Base-by-base conservation (phyloP, 2,888 invertebrate species). In the Brassicogethes aeneus region DNA sequence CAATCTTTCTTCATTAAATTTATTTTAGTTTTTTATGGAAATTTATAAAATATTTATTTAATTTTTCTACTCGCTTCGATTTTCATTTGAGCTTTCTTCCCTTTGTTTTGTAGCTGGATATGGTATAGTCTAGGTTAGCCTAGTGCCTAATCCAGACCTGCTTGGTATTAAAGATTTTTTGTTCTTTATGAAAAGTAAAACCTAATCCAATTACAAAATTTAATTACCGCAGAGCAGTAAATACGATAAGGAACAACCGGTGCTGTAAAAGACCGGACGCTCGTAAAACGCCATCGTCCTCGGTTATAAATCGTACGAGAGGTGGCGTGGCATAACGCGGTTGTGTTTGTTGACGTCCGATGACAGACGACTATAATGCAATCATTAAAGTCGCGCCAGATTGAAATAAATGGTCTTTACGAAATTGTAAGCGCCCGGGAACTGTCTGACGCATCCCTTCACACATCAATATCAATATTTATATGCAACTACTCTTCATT, bases 401-500 rank as follows among this genome's bases (percentile, higher is more conserved):
- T 72, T 71, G 71, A 71, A 70, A 71, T 66, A 71, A 72, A 72
- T 71, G 69, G 65, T 57, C 58, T 56, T 45, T 53, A 51, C 54
- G 51, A 56, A 56, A 56, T 55, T 55, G 56, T 54, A 51, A 56
- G 51, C 52, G 51, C 52, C 56, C 47, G 71, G 69, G 70, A 71
- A 70, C 66, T 56, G 59, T 63, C 64, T 53, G 55, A 52, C 55
- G 62, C 62, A 66, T 69, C 69, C 68, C 68, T 71, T 71, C 71
- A 69, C 71, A 71, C 66, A 66, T 66, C 65, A 66, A 66, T 65
- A 65, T 66, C 64, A 62, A 64, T 64, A 62, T 64, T 64, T 63
- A 61, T 58, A 61, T 62, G 61, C 62, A 59, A 65, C 65, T 61
- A 62, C 55, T 66, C 66, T 66, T 66, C 64, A 66, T 66, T 64